Conservation (phyloP, 2,113 vertebrate genomes). For the Tetrao urogallus region DNA sequence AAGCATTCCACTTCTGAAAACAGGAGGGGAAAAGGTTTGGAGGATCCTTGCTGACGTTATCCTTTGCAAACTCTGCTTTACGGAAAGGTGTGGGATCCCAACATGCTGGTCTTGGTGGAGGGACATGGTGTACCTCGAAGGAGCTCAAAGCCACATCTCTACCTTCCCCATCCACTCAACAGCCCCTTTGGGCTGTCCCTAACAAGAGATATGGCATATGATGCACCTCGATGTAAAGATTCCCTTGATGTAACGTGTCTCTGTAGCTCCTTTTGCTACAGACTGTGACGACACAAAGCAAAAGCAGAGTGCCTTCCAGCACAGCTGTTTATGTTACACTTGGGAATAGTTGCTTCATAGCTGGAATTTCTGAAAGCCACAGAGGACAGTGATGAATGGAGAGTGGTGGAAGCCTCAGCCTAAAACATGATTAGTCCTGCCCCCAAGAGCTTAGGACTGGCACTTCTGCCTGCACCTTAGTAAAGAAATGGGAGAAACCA, state of each 20-base stretch:
- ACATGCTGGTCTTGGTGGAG: rapidly evolving
- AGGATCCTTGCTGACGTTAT: not conserved
- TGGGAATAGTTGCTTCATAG: not conserved
- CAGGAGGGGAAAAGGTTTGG: not conserved
- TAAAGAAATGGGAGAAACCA: not conserved
- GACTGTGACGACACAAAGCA: rapidly evolving
- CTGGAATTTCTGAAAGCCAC: conserved; percentile 36
- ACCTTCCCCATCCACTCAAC: not conserved
- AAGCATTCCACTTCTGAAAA: not conserved
- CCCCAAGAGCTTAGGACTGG: not conserved
- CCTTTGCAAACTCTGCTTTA: not conserved
- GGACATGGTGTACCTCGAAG: not conserved
- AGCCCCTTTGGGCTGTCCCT: not conserved
- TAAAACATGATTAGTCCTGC: conserved; percentile 2
- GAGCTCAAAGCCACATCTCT: not conserved
- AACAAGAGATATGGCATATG: rapidly evolving
- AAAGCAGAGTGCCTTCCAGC: not conserved
- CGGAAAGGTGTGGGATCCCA: not conserved
- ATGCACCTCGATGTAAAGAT: not conserved
- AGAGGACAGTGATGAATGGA: not conserved
- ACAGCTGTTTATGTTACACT: not conserved
- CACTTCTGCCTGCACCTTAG: conserved; percentile 3
- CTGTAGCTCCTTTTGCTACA: not conserved
- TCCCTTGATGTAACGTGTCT: not conserved
- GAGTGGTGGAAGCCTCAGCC: not conserved